Evolutionary conservation across 2,797 vertebrate species (phyloP), one percentile per base, ranked within the genome.

Genomic region (Sebastes paucispinis): DNA sequence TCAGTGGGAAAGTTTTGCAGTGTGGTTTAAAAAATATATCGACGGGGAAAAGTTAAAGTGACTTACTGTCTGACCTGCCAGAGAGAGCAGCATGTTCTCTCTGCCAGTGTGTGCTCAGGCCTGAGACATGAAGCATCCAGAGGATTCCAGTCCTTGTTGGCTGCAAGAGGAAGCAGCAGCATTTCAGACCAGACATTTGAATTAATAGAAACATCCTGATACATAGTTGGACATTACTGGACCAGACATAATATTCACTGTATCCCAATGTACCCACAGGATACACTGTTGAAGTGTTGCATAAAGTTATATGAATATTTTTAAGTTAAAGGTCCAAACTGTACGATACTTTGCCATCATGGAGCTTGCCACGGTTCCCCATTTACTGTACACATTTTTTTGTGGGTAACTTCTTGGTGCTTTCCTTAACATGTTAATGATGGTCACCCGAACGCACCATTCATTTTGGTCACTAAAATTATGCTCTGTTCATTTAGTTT

Each of bases 21-120:
- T 27, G n/a, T 32, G 12, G 3, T 25, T 84, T 34, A 7, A 27
- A 55, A 39, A 60, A 71, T 11, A 52, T 75, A 14, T 67, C 7
- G 2, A 18, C 12, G 32, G 52, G 12, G 29, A 6, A 77, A 81
- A 32, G 50, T 54, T 11, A 22, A 54, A n/a, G 32, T 59, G 8
- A 88, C 93, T 93, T 88, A 95, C 94, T 92, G 88, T 93, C 89
- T 89, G 92, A 83, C 75, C 86, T 92, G 90, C 73, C 92, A 91
- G 93, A 92, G 89, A 89, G 90, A 88, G 85, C 84, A 12, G 89
- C 71, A 27, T 59, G 47, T 87, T 91, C 90, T 93, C 90, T 94
- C 88, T 89, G 88, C 66, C 90, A 90, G 86, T 75, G 73, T 75
- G 73, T 75, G 88, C 73, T 90, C 91, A 91, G 87, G 86, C 87